Percentiles rank a stretch among this genome's conserved stretches.
Conservation (phyloP, 2,797 vertebrate genomes). For the Mus caroli region DNA sequence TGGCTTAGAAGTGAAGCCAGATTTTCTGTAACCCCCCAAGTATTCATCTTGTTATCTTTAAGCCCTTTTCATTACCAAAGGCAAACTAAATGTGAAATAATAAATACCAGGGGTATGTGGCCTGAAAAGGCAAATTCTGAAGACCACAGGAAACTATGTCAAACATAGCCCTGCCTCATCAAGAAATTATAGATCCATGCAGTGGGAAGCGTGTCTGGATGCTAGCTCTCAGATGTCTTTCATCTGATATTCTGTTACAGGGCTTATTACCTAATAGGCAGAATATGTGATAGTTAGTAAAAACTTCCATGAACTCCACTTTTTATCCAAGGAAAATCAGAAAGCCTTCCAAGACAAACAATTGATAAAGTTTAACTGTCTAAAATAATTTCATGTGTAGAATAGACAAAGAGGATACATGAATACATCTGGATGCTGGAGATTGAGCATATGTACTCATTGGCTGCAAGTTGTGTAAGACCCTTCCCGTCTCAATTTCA, state of each 20-base stretch:
- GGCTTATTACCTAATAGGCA: slow-evolving; percentile 79
- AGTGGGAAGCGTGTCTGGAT: slow-evolving; percentile 49
- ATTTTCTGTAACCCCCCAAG: slow-evolving; percentile 64
- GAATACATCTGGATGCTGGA: slow-evolving; percentile 69
- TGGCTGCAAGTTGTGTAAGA: slow-evolving; percentile 41
- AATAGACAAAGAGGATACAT: slow-evolving; percentile 62
- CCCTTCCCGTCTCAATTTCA: slow-evolving; percentile 64
- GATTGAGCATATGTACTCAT: slow-evolving; percentile 43
- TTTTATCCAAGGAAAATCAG: slow-evolving; percentile 82
- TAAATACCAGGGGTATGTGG: slow-evolving; percentile 69
- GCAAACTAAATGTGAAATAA: slow-evolving; percentile 77
- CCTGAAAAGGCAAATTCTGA: slow-evolving; percentile 72
- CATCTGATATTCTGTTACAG: slow-evolving; percentile 77
- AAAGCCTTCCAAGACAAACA: slow-evolving; percentile 81
- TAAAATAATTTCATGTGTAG: slow-evolving; percentile 75
- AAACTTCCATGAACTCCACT: slow-evolving; percentile 79
- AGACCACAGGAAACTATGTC: slow-evolving; percentile 70
- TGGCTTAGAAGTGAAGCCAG: slow-evolving; percentile 71
- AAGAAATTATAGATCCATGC: slow-evolving; percentile 74
- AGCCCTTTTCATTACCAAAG: slow-evolving; percentile 69
- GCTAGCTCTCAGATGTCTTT: slow-evolving; percentile 69
- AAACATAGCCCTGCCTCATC: slow-evolving; percentile 74
- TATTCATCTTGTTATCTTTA: slow-evolving; percentile 80
- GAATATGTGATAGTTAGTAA: slow-evolving; percentile 82
- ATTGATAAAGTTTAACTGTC: slow-evolving; percentile 75